phyloP scores from a whole-genome alignment of 2,797 vertebrate species.

The Columba guinea region DNA sequence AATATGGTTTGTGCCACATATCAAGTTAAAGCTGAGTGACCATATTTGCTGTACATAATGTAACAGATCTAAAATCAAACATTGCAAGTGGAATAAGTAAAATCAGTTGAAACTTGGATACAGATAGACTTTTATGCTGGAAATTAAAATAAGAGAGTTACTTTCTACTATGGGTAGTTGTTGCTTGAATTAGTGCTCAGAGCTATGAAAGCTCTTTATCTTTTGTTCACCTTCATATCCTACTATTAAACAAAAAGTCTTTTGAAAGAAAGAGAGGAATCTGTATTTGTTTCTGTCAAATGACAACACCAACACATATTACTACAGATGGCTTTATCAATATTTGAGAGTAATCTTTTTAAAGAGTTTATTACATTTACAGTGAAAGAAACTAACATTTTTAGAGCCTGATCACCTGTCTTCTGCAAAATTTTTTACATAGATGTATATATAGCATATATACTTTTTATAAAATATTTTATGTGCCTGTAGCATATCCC shows the following conservation, averaged over 20 bases:
- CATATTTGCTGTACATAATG: background rate
- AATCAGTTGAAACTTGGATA: background rate
- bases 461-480: background rate
- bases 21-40: background rate
- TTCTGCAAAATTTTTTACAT: background rate
- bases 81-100: background rate
- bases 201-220: background rate
- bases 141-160: background rate
- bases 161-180: background rate
- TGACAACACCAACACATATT: background rate
- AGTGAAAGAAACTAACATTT: background rate
- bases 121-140: background rate
- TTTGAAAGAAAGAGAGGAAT: background rate
- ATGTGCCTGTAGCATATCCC: background rate
- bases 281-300: background rate
- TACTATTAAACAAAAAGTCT: background rate
- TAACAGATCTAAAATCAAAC: background rate
- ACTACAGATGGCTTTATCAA: background rate
- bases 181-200: background rate
- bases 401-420: background rate
- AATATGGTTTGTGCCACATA: background rate
- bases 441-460: no score
- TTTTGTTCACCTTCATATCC: background rate
- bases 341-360: background rate
- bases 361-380: background rate